These are phyloP conservation scores for Euphonia xanthogaster DNA, from an alignment of 2,797 vertebrate species.

Conservation along the genomic window DNA sequence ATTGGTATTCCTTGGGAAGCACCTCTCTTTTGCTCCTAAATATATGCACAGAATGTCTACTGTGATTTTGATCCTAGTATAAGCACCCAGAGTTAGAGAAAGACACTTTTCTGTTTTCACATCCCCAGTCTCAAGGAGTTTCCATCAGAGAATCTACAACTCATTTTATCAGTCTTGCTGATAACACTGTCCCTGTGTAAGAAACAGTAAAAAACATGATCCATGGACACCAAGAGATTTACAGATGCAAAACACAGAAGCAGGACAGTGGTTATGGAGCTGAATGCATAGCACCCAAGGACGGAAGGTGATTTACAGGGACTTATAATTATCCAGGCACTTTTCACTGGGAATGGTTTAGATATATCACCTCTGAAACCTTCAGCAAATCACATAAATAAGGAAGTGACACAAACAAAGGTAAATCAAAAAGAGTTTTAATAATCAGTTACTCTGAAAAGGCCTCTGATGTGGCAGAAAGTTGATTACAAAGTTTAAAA, in stretches of 20 bases:
- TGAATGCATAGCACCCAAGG: not conserved
- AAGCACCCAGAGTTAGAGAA: not conserved
- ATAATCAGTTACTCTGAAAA: not conserved
- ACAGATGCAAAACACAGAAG: not conserved
- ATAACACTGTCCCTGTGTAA: not conserved
- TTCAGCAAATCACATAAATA: conserved; percentile 14
- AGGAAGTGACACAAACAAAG: not conserved
- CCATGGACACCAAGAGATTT: not conserved
- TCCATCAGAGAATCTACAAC: not conserved
- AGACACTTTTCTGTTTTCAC: not conserved
- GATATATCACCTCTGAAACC: not conserved
- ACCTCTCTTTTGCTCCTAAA: not conserved
- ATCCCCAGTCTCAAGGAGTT: not conserved
- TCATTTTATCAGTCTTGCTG: not conserved
- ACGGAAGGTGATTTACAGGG: not conserved
- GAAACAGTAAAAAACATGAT: not conserved
- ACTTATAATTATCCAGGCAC: not conserved
- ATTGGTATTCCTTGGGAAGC: not conserved
- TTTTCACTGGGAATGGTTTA: not conserved
- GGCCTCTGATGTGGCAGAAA: not conserved
- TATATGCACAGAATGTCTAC: not conserved
- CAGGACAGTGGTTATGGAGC: not conserved
- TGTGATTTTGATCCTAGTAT: not conserved
- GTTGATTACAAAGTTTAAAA: conserved; percentile 6
- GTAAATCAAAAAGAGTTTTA: not conserved